phyloP scores from a whole-genome alignment of 2,113 vertebrate species.

The Labeo catla region DNA sequence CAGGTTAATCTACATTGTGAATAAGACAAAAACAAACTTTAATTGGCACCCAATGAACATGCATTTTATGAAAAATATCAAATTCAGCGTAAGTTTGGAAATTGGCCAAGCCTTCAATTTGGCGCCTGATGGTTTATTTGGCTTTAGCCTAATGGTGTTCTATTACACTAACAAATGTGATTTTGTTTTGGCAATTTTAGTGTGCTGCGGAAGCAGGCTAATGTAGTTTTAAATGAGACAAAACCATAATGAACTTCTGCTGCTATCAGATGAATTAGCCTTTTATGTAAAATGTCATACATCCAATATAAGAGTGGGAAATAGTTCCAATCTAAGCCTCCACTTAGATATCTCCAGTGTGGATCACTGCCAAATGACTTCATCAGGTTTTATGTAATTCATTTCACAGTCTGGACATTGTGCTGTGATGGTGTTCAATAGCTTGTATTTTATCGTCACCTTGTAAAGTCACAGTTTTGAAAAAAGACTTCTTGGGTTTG shows the following conservation, averaged over 20 bases:
- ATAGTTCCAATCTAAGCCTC: neutral
- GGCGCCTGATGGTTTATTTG: neutral
- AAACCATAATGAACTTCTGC: neutral
- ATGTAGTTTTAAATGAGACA: neutral
- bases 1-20: neutral
- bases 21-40: neutral
- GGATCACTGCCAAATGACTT: neutral
- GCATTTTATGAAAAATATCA: neutral
- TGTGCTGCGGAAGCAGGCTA: neutral
- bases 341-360: neutral
- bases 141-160: neutral
- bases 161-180: neutral
- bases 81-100: neutral
- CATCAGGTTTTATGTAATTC: neutral
- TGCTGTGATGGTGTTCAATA: neutral
- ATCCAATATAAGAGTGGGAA: neutral
- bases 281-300: neutral
- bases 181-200: neutral
- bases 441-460: neutral
- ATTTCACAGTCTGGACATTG: neutral
- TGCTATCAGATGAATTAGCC: neutral
- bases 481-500: constrained; percentile 14
- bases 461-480: neutral
- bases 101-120: neutral
- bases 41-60: neutral